Percentiles rank a stretch among this genome's conserved stretches.
Conservation (phyloP, 2,113 vertebrate genomes). For the Zosterops lateralis region DNA sequence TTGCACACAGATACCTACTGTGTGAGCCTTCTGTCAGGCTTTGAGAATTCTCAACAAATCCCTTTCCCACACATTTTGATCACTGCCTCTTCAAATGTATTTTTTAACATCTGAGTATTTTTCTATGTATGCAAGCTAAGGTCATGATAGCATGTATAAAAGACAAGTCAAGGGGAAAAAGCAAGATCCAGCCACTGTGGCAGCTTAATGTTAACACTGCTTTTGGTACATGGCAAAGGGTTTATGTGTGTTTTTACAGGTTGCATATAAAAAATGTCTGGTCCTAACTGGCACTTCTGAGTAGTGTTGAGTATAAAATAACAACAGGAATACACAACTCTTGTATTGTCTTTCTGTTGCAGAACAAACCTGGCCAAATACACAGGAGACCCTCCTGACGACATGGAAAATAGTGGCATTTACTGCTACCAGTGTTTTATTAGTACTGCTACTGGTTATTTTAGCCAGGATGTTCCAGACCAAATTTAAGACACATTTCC, state of each 20-base stretch:
- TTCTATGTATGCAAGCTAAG: background rate
- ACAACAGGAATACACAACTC: background rate
- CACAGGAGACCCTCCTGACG: conserved; percentile 81
- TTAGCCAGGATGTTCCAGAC: conserved; percentile 85
- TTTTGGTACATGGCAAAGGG: background rate
- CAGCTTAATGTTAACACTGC: background rate
- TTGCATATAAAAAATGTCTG: background rate
- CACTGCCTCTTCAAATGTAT: background rate
- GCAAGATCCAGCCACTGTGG: background rate
- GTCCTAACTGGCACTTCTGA: background rate
- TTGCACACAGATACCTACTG: no score
- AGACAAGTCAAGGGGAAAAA: background rate
- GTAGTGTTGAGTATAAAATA: background rate
- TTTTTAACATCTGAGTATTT: background rate
- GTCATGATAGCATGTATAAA: background rate
- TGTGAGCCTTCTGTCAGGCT: no score
- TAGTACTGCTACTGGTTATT: conserved; percentile 83
- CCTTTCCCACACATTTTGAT: background rate
- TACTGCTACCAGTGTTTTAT: conserved; percentile 85
- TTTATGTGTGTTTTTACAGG: background rate
- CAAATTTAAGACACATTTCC: conserved; percentile 84
- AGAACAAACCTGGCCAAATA: conserved; percentile 83
- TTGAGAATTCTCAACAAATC: no score
- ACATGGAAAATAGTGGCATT: conserved; percentile 88
- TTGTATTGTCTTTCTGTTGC: conserved; percentile 1